Conservation (phyloP, 2,888 invertebrate species). For the Masnerella sp. region DNA sequence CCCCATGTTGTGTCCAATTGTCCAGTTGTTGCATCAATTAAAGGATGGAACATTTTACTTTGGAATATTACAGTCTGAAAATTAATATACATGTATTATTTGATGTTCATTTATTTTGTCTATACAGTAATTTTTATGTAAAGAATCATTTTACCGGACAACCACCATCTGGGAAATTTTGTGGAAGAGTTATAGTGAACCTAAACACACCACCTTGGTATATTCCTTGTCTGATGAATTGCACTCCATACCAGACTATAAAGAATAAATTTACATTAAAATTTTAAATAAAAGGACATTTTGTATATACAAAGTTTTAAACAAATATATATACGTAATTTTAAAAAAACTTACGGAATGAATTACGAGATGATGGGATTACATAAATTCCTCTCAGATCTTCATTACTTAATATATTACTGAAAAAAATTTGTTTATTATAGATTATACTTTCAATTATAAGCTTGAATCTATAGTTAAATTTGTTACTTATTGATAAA, state of each 20-base stretch:
- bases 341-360: slow-evolving; percentile 89
- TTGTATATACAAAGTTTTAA: too few relatives aligned
- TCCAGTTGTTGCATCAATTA: slow-evolving; percentile 87
- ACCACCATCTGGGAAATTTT: slow-evolving; percentile 90
- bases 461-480: too few relatives aligned
- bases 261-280: slow-evolving; percentile 52
- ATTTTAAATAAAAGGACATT: too few relatives aligned
- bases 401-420: slow-evolving; percentile 91
- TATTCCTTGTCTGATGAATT: slow-evolving; percentile 92
- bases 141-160: slow-evolving; percentile 83
- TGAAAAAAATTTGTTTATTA: slow-evolving; percentile 79
- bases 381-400: slow-evolving; percentile 93
- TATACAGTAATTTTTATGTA: too few relatives aligned
- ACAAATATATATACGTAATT: too few relatives aligned
- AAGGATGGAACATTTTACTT: slow-evolving; percentile 91
- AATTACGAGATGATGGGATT: slow-evolving; percentile 92
- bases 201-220: slow-evolving; percentile 95
- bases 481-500: too few relatives aligned
- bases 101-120: too few relatives aligned
- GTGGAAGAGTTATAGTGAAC: slow-evolving; percentile 91
- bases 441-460: too few relatives aligned
- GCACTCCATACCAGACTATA: slow-evolving; percentile 96
- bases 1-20: slow-evolving; percentile 87
- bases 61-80: slow-evolving; percentile 89
- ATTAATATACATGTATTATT: too few relatives aligned